Evolutionary conservation across 2,113 vertebrate species (phyloP).

Genomic region (Marcusenius ussheri): DNA sequence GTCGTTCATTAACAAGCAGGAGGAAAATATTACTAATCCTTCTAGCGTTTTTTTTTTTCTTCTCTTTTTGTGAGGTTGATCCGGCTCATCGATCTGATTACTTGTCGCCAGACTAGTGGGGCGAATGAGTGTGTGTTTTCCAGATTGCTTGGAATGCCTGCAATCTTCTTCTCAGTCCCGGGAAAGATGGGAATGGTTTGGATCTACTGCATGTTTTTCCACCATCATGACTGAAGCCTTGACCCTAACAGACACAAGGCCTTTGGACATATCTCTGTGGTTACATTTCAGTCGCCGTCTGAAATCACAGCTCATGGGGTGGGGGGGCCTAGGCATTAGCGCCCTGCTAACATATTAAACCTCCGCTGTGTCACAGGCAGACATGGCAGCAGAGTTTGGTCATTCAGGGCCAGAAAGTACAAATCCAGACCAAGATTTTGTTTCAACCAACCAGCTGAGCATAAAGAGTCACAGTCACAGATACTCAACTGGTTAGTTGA

Average conservation of each 20-base stretch:
- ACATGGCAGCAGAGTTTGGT: background rate
- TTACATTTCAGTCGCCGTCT: too few species aligned
- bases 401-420: too few species aligned
- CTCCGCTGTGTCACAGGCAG: background rate
- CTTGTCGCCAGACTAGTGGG: background rate
- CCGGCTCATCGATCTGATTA: background rate
- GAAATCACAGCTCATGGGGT: background rate
- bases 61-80: background rate
- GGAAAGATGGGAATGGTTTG: background rate
- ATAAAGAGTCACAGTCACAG: too few species aligned
- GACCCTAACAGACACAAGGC: background rate
- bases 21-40: background rate
- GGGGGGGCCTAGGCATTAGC: constrained; percentile 36
- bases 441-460: too few species aligned
- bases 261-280: background rate
- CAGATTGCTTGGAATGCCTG: background rate
- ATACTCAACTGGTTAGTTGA: too few species aligned
- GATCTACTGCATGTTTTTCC: background rate
- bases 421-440: too few species aligned
- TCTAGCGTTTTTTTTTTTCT: background rate
- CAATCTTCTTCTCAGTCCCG: background rate
- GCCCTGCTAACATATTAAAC: constrained; percentile 53
- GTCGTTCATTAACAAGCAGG: background rate
- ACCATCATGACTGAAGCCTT: background rate
- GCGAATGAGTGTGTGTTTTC: background rate